phyloP scores from a whole-genome alignment of 2,113 vertebrate genomes.

The Paradisaea rubra region DNA sequence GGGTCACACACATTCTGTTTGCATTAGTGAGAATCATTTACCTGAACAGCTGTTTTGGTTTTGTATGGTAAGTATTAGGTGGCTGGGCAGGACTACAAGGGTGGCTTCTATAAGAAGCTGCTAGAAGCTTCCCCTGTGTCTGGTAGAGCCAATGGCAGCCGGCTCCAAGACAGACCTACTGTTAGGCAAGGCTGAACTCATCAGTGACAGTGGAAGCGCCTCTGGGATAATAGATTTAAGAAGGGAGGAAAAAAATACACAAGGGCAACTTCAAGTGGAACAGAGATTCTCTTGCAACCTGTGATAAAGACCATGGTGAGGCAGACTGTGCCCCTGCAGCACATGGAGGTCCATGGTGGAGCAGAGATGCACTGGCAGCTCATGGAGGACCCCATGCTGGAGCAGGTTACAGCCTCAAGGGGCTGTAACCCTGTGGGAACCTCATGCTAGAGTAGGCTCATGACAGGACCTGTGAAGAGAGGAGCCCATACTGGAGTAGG shows the following conservation, averaged over 20 bases:
- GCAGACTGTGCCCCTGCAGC: neutral
- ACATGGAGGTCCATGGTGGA: neutral
- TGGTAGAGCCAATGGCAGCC: neutral
- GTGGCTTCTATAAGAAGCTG: neutral
- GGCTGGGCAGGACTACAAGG: neutral
- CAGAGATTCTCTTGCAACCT: neutral
- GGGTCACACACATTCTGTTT: neutral
- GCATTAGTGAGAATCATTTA: neutral
- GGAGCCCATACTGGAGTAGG: neutral
- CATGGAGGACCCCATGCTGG: neutral
- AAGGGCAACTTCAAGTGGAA: neutral
- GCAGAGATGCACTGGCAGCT: neutral
- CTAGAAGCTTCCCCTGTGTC: neutral
- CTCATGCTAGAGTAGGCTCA: neutral
- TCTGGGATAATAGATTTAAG: neutral
- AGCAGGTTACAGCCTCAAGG: neutral
- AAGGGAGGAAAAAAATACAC: neutral
- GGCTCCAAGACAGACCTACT: neutral
- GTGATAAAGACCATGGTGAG: neutral
- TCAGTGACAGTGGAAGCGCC: neutral
- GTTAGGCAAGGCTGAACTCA: neutral
- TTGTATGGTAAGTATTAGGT: neutral
- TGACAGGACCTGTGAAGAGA: neutral
- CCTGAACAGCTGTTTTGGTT: neutral
- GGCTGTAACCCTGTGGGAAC: no score